A percentile compares a stretch with the other conserved stretches of the same genome.
phyloP scores from a whole-genome alignment of 35 echinoderm and acorn worm species.

The Nesometra sesokonis region DNA sequence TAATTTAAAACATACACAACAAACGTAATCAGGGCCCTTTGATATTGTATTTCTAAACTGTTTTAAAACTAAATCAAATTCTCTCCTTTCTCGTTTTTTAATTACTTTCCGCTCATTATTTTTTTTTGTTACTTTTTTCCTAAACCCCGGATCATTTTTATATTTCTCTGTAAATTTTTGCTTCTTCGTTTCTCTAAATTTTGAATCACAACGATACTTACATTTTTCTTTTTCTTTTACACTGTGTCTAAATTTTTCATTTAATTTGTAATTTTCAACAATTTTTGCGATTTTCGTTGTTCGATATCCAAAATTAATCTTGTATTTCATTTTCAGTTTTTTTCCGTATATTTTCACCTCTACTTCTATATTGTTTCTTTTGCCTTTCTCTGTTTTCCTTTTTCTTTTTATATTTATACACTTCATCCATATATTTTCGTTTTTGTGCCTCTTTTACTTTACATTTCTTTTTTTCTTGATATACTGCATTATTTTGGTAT shows the following conservation, averaged over 20 bases:
- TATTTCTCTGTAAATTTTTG: not conserved
- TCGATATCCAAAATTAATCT: not conserved
- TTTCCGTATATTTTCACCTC: not conserved
- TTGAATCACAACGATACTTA: not conserved
- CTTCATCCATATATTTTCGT: not conserved
- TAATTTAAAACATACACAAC: constrained; percentile 28
- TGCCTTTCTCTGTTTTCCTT: not conserved
- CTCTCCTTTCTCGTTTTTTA: not conserved
- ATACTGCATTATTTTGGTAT: not conserved
- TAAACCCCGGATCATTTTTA: not conserved
- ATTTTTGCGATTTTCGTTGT: not conserved
- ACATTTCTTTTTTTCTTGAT: not conserved
- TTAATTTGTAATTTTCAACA: not conserved
- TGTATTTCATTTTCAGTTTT: not conserved
- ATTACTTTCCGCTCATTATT: not conserved
- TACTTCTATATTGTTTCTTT: not conserved
- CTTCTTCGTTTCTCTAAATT: not conserved
- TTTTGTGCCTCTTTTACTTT: not conserved
- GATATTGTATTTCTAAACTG: constrained; percentile 17
- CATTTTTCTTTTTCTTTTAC: not conserved
- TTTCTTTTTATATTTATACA: not conserved
- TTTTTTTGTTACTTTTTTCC: not conserved
- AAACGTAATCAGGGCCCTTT: constrained; percentile 36
- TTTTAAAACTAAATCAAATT: constrained; percentile 2
- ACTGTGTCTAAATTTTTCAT: not conserved